A percentile compares a stretch with the other conserved stretches of the same genome.
phyloP scores from a whole-genome alignment of 2,888 invertebrate species.

The Odiellus spinosus region DNA sequence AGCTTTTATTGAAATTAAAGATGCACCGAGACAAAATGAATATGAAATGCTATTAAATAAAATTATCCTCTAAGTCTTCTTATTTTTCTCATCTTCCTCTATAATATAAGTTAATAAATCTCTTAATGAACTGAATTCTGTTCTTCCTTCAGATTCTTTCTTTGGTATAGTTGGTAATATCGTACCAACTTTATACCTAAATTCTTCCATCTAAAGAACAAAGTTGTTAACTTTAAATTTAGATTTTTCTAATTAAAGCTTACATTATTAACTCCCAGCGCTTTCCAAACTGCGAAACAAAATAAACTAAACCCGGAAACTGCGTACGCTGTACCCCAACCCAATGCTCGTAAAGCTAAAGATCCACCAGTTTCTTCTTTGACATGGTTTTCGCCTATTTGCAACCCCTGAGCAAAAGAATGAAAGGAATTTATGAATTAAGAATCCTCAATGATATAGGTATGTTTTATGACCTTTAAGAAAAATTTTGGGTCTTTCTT shows the following conservation, averaged over 20 bases:
- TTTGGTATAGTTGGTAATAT: constrained; percentile 57
- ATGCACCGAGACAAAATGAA: too few species aligned
- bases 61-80: constrained; percentile 8
- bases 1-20: too few species aligned
- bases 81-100: constrained; percentile 27
- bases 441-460: neutral
- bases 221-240: constrained; percentile 3
- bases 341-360: constrained; percentile 65
- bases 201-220: constrained; percentile 51
- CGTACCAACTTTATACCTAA: constrained; percentile 60
- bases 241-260: too few species aligned
- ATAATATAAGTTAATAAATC: constrained; percentile 63
- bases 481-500: constrained; percentile 63
- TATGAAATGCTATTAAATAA: too few species aligned
- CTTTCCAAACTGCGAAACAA: constrained; percentile 70
- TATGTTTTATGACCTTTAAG: constrained; percentile 36
- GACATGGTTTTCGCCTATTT: constrained; percentile 31
- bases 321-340: constrained; percentile 74
- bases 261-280: constrained; percentile 70
- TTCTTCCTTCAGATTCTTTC: constrained; percentile 60
- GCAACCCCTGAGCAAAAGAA: neutral
- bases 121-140: constrained; percentile 67
- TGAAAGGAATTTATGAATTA: neutral
- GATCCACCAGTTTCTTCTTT: constrained; percentile 56
- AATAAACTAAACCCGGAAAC: constrained; percentile 64